These are phyloP conservation scores for Circaetus cinerascens DNA, from an alignment of 2,113 vertebrate species.

Conservation along the genomic window DNA sequence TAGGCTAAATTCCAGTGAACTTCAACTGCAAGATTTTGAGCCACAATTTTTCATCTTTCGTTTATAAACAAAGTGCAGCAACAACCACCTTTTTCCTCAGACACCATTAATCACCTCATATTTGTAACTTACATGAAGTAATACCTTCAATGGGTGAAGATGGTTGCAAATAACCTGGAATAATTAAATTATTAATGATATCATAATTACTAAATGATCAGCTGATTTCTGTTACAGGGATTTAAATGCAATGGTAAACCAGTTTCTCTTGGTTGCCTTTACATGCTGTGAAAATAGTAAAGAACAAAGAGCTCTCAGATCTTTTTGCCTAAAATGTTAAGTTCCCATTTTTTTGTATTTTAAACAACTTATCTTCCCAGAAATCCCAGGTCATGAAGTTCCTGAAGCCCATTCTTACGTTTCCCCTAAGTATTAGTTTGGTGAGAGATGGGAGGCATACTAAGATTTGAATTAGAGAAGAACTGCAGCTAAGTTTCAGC, in stretches of 20 bases:
- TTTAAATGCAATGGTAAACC: not conserved
- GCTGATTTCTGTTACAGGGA: not conserved
- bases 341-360: not conserved
- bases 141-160: not conserved
- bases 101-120: not conserved
- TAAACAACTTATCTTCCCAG: not conserved
- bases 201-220: not conserved
- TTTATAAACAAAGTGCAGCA: not conserved
- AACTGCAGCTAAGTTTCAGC: not conserved
- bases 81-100: not conserved
- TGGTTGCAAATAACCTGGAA: not conserved
- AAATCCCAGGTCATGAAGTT: not conserved
- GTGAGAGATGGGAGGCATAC: fast-evolving
- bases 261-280: not conserved
- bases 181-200: not conserved
- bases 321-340: fast-evolving
- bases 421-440: not conserved
- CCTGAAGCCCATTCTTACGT: not conserved
- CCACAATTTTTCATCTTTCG: not conserved
- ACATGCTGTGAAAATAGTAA: not conserved
- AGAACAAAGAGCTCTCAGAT: not conserved
- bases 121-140: not conserved
- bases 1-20: not conserved
- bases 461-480: not conserved
- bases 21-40: not conserved